Conservation (phyloP, 2,888 invertebrate genomes). For the Drepana falcataria region DNA sequence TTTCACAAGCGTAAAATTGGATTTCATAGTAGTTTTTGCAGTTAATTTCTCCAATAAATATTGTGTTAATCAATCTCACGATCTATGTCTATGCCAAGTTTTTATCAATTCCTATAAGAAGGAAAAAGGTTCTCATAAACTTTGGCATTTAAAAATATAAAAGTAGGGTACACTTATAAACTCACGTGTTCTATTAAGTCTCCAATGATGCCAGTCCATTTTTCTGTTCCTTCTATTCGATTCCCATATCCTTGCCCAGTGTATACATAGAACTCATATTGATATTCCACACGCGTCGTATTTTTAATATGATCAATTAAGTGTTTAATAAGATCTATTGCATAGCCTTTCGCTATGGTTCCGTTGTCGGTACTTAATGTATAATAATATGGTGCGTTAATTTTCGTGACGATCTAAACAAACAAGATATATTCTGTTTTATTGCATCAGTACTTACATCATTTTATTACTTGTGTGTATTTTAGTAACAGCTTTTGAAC, state of each 20-base stretch:
- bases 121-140: too few relatives aligned
- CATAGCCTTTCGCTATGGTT: constrained; percentile 86
- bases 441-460: background rate
- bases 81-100: too few relatives aligned
- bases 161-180: constrained; percentile 2
- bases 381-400: constrained; percentile 51
- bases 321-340: constrained; percentile 89
- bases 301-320: constrained; percentile 74
- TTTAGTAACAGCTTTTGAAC: too few relatives aligned
- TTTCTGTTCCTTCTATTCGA: constrained; percentile 80
- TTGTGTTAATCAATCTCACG: too few relatives aligned
- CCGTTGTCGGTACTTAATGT: constrained; percentile 33
- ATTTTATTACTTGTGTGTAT: background rate
- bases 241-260: constrained; percentile 83
- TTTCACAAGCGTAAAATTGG: too few relatives aligned
- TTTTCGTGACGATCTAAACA: constrained; percentile 78
- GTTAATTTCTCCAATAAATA: too few relatives aligned
- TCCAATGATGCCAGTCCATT: constrained; percentile 88
- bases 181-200: constrained; percentile 86
- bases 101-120: too few relatives aligned
- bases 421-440: constrained; percentile 20
- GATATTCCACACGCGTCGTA: constrained; percentile 48
- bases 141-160: too few relatives aligned
- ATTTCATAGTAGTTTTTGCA: too few relatives aligned
- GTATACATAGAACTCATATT: constrained; percentile 83